Base-by-base conservation (phyloP, 2,113 vertebrate genomes). In the Rattus rattus region DNA sequence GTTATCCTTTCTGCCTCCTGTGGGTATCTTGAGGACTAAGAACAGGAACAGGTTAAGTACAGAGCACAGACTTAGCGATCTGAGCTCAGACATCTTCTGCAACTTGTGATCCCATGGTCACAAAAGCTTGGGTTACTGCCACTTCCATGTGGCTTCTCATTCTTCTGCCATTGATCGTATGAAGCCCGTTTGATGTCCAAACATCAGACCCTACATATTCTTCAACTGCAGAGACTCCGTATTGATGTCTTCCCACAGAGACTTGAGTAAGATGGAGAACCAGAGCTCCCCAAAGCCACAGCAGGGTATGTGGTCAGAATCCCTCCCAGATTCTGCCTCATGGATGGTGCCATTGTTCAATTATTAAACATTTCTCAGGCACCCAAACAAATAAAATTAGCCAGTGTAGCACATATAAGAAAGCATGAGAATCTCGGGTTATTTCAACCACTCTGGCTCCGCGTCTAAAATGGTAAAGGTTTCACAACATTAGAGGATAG, bases 401-500 rank as follows among this genome's bases (percentile, higher is more conserved):
- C 65, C 63, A 69, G 16, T 88, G 33, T 49, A 70, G 6, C 39
- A 36, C 36, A 28, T 39, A 17, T 2, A 59, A 91, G 5, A 61
- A 88, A 67, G 91, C 19, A 86, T 79, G 59, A 86, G 81, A 43
- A 19, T 92, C 28, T 92, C 59, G 88, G 67, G 26, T 47, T 97
- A 43, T 95, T 91, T 77, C 52, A 79, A 86, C 47, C 12, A 5
- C 52, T 63, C 49, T 86, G 39, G 26, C 73, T 96, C 19, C 10
- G 84, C 39, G 61, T 94, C 86, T 73, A 75, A 95, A 85, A 65
- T 20, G 33, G 81, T 92, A 79, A 96, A 72, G 26, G 65, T 89
- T 96, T 83, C 67, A 59, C 79, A 86, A 14, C 26, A 24, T 96
- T 96, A 93, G 67, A 95, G 52, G 22, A 59, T 54, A 76, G 81